Percentiles rank a stretch among this genome's conserved stretches.
Evolutionary conservation across 2,888 invertebrate species (phyloP).

Genomic region (Melitaea athalia): DNA sequence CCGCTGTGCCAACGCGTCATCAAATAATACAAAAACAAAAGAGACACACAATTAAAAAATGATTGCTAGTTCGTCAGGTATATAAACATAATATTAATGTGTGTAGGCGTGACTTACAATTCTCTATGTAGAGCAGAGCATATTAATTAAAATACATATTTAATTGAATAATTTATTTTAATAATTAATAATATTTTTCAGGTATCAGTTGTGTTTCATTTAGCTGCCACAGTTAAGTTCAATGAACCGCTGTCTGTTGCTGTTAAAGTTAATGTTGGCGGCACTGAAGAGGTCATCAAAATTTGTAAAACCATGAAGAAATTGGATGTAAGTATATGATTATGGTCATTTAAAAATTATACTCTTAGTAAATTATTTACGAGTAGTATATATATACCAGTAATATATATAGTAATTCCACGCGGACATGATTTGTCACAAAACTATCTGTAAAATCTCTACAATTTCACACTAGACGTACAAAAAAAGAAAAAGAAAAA

Average conservation of each 20-base stretch:
- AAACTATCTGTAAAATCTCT: no score
- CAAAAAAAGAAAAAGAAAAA: no score
- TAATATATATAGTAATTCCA: no score
- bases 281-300: conserved; percentile 43
- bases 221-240: conserved; percentile 47
- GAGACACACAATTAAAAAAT: background rate
- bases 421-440: no score
- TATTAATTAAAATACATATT: no score
- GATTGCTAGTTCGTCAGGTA: background rate
- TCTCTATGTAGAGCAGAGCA: background rate
- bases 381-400: no score
- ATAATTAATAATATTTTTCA: conserved; percentile 26
- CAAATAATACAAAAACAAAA: no score
- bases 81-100: background rate
- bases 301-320: conserved; percentile 9
- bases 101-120: no score
- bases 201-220: conserved; percentile 47
- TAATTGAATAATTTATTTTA: background rate
- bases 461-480: no score
- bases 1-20: no score
- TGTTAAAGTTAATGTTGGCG: conserved; percentile 43
- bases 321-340: background rate
- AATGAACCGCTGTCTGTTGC: conserved; percentile 44
- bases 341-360: background rate
- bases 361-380: background rate